Evolutionary conservation across 2,797 vertebrate genomes (phyloP).

Genomic region (Myotis findleyi): DNA sequence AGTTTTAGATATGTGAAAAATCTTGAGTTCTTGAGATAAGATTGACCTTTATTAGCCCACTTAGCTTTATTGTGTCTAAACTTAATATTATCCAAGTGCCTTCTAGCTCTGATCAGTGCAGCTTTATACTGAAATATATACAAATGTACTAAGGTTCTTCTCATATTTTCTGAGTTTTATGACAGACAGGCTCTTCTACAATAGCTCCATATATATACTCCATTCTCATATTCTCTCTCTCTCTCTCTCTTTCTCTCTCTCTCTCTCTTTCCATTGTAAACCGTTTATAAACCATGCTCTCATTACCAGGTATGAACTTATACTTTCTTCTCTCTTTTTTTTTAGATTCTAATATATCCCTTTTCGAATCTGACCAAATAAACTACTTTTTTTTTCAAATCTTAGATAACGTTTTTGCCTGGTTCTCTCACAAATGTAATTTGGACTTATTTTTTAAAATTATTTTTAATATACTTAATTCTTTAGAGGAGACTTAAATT

Average conservation of each 20-base stretch:
- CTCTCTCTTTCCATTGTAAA: neutral
- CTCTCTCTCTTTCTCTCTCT: neutral
- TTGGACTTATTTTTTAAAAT: neutral
- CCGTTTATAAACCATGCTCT: neutral
- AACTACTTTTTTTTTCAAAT: neutral
- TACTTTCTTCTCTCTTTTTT: neutral
- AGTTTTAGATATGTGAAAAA: neutral
- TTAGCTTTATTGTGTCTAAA: neutral
- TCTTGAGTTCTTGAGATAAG: neutral
- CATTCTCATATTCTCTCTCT: neutral
- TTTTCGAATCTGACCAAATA: neutral
- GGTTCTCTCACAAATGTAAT: neutral
- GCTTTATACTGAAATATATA: neutral
- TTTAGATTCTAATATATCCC: neutral
- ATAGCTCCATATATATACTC: neutral
- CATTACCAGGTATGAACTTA: neutral
- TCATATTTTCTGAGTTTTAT: neutral
- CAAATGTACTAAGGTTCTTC: neutral
- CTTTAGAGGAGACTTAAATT: neutral
- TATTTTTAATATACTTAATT: neutral
- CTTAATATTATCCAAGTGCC: neutral
- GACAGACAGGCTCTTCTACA: neutral
- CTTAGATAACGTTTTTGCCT: neutral
- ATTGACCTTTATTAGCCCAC: neutral
- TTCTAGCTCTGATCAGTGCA: neutral